Evolutionary conservation across 2,113 vertebrate genomes (phyloP).

Genomic region (Tamias sibiricus): DNA sequence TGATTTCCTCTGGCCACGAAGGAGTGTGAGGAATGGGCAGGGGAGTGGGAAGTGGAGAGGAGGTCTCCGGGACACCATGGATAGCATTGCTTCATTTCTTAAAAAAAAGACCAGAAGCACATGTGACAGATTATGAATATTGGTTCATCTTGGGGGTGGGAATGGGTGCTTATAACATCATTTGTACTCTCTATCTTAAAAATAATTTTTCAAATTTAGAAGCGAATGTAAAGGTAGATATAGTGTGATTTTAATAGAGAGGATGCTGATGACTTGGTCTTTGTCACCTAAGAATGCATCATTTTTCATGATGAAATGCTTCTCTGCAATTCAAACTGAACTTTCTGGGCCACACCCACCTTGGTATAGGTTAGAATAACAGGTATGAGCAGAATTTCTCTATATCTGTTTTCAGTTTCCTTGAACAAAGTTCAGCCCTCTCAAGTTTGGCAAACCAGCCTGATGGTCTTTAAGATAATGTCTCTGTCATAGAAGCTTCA

Average conservation of each 20-base stretch:
- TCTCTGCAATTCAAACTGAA: not conserved
- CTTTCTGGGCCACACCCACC: not conserved
- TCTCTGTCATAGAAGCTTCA: not conserved
- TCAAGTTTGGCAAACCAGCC: not conserved
- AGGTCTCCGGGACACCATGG: not conserved
- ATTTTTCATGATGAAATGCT: slow-evolving; percentile 17
- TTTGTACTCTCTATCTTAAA: not conserved
- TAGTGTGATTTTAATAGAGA: slow-evolving; percentile 5
- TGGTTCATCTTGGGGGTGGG: not conserved
- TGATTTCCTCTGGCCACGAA: not conserved
- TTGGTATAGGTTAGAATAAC: not conserved
- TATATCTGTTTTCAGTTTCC: not conserved
- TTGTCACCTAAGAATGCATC: not conserved
- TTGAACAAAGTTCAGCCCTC: not conserved
- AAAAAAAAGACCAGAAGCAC: not conserved
- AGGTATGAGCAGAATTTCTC: not conserved
- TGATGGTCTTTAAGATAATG: not conserved
- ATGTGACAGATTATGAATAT: not conserved
- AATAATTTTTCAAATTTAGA: not conserved
- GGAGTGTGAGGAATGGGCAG: not conserved
- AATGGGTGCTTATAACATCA: not conserved
- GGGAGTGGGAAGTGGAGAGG: not conserved
- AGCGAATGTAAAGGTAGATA: not conserved
- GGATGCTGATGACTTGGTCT: not conserved
- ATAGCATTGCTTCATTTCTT: not conserved